phyloP scores from a whole-genome alignment of 2,888 invertebrate species.

The Leucozona laternaria region DNA sequence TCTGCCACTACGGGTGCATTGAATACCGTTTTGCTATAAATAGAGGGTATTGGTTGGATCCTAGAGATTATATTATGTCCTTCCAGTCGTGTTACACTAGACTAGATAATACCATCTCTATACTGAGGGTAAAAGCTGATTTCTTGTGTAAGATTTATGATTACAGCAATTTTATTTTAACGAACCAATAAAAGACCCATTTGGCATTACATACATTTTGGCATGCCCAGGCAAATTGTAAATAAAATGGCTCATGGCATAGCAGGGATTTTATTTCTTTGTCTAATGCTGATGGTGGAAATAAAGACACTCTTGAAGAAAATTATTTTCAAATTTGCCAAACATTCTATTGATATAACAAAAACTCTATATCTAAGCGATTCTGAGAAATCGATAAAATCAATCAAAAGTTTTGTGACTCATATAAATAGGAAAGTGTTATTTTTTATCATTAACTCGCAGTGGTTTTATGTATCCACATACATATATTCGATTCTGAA shows the following conservation, averaged over 20 bases:
- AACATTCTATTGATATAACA: no score
- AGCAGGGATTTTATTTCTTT: conserved; percentile 16
- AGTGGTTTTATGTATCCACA: background rate
- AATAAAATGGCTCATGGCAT: conserved; percentile 6
- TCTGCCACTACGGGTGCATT: conserved; percentile 22
- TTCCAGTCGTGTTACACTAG: background rate
- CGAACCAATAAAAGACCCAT: conserved; percentile 34
- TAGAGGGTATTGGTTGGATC: conserved; percentile 5
- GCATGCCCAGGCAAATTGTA: conserved; percentile 20
- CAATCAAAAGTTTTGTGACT: background rate
- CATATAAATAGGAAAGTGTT: background rate
- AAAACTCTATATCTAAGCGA: background rate
- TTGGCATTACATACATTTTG: conserved; percentile 30
- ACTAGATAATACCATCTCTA: conserved; percentile 1
- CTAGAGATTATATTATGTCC: conserved; percentile 24
- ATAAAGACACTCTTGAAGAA: background rate
- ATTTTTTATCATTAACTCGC: background rate
- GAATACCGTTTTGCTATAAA: conserved; percentile 5
- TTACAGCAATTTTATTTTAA: conserved; percentile 38
- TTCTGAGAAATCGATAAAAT: conserved; percentile 1
- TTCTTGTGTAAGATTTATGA: conserved; percentile 29
- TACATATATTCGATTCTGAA: background rate
- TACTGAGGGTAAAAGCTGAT: conserved; percentile 12
- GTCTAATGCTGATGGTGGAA: conserved; percentile 20
- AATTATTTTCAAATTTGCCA: background rate